Conservation (phyloP, 1,140 invertebrate genomes). For the Meloidogyne floridensis region DNA sequence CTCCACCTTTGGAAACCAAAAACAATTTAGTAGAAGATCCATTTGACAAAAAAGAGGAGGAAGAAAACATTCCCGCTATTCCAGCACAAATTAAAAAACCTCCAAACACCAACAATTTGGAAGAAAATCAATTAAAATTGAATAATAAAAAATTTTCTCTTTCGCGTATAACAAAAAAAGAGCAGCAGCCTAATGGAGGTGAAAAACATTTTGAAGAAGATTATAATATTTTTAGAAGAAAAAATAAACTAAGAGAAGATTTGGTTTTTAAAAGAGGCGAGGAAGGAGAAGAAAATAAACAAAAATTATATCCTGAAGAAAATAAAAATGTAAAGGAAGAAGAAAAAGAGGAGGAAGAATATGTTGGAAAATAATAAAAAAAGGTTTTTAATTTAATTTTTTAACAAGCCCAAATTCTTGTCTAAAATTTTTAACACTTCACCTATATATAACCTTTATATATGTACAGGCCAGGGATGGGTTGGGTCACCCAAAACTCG, state of each 20-base stretch:
- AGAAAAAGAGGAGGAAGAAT: background rate
- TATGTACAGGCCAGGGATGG: too few species aligned
- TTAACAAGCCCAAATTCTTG: too few species aligned
- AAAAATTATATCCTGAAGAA: background rate
- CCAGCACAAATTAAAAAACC: background rate
- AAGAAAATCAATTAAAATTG: background rate
- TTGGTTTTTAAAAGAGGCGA: constrained; percentile 1
- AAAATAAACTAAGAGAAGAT: background rate
- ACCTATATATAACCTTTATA: too few species aligned
- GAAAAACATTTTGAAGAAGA: constrained; percentile 6
- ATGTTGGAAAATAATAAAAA: background rate
- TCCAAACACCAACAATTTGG: background rate
- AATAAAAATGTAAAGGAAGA: background rate
- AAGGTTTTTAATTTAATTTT: too few species aligned
- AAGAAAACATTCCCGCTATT: background rate
- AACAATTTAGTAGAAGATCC: constrained; percentile 8
- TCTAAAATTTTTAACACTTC: too few species aligned
- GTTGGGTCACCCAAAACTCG: too few species aligned
- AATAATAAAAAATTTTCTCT: background rate
- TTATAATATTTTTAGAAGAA: background rate
- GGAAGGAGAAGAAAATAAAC: background rate
- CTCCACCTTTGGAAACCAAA: background rate
- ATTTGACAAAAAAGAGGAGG: constrained; percentile 2
- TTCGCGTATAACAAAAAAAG: background rate
- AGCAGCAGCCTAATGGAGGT: background rate